These are phyloP conservation scores for Himalopsyche anomala DNA, from an alignment of 2,888 invertebrate genomes.

Conservation along the genomic window DNA sequence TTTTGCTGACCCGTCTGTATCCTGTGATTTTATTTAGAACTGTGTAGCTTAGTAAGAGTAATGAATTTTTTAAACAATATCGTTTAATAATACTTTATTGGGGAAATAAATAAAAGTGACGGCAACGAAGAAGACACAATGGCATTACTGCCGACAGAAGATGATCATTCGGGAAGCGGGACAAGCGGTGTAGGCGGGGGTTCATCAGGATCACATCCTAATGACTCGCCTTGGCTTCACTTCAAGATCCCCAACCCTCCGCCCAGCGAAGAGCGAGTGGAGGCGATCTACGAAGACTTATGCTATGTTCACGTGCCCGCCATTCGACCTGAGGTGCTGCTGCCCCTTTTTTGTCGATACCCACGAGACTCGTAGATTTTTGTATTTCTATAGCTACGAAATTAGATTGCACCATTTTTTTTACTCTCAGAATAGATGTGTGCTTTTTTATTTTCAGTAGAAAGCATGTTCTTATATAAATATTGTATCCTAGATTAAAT, in stretches of 20 bases:
- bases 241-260: conserved; percentile 80
- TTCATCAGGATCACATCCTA: conserved; percentile 18
- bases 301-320: conserved; percentile 90
- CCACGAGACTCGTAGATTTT: not conserved
- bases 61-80: not conserved
- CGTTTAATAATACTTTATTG: not conserved
- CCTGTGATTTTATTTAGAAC: too few species aligned
- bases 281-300: conserved; percentile 92
- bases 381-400: not conserved
- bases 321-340: conserved; percentile 81
- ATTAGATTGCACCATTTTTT: not conserved
- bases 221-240: conserved; percentile 80
- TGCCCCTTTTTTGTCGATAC: conserved; percentile 36
- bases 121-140: conserved; percentile 60
- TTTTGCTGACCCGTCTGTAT: too few species aligned
- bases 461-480: conserved; percentile 6
- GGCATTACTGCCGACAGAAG: conserved; percentile 61
- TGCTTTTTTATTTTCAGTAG: not conserved
- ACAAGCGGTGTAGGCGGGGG: conserved; percentile 64
- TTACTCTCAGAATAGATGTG: not conserved
- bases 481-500: not conserved
- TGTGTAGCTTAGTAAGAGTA: too few species aligned
- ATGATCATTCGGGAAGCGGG: conserved; percentile 52
- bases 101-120: conserved; percentile 52
- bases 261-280: conserved; percentile 80